Percentiles rank a stretch among this genome's conserved stretches.
phyloP scores from a whole-genome alignment of 2,797 vertebrate species.

The Peromyscus aztecus region DNA sequence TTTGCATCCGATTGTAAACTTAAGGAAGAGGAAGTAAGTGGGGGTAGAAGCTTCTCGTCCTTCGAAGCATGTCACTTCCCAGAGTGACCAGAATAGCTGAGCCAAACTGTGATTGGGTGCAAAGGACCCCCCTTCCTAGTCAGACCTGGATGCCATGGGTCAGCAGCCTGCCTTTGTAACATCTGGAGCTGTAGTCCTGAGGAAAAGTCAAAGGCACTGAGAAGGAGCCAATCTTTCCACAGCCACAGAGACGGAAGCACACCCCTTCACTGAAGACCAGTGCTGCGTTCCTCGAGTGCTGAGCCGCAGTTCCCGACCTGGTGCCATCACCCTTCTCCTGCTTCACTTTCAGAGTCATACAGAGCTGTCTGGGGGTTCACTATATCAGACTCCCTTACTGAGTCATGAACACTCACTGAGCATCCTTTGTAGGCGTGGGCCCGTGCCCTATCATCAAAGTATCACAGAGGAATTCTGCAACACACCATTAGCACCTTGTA shows the following conservation, averaged over 20 bases:
- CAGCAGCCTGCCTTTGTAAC: background rate
- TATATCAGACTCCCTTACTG: background rate
- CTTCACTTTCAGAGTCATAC: background rate
- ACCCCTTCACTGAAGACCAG: background rate
- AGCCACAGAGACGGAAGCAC: background rate
- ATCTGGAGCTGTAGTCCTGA: conserved; percentile 42
- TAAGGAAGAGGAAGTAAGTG: background rate
- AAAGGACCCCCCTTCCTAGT: conserved; percentile 16
- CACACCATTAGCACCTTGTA: background rate
- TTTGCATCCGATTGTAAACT: background rate
- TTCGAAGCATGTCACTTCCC: background rate
- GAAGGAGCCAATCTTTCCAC: background rate
- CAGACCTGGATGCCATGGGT: background rate
- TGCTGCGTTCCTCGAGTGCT: background rate
- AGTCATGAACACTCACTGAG: background rate
- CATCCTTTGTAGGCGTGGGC: too few species aligned
- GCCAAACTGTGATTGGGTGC: conserved; percentile 2
- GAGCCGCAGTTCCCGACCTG: background rate
- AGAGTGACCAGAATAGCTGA: background rate
- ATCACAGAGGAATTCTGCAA: accelerated
- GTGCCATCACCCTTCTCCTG: background rate
- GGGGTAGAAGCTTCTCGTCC: background rate
- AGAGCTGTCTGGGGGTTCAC: background rate
- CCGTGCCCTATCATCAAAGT: background rate
- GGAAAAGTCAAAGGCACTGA: background rate